Base-by-base conservation (phyloP, 2,113 vertebrate genomes). In the Silurus meridionalis region DNA sequence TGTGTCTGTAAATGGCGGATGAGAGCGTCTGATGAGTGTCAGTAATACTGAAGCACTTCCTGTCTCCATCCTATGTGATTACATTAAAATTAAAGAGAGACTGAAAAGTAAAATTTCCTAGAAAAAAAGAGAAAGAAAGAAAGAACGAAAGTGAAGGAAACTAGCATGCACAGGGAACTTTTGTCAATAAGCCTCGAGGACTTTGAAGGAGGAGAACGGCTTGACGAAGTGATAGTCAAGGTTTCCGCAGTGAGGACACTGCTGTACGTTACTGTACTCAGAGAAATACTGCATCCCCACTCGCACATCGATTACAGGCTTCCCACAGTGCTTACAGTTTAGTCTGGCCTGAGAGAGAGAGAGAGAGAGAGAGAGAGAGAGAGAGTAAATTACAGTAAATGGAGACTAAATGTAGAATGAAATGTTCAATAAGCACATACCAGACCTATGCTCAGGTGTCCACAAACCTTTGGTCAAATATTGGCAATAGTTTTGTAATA, bases 221-320 rank as follows among this genome's bases (percentile, higher is more conserved):
- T 99, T 99, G 93, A 99, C 98, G 83, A 99, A 99, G 93, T 99
- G 98, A 95, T 99, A 99, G 96, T 99, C 98, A 96, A 99, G 95
- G 93, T 99, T 99, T 89, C 98, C 98, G 88, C 98, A 99, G 94
- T 99, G 98, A 64, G 98, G 98, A 91, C 98, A 99, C 93, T 99
- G 98, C 94, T 99, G 98, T 89, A 99, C 98, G 46, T 99, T 99
- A 94, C 98, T 99, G 96, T 99, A 99, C 92, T 99, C 98, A 0
- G 98, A 99, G 95, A 99, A 99, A 96, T 98, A 99, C 95, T 98
- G 98, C 98, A 99, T 99, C 79, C 98, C 98, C 13, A 99, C 96
- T 72, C 97, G 96, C 60, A 99, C 98, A 58, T 99, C 98, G 91
- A 99, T 97, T 90, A 99, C 98, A 0, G 98, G 97, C 94, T 99